Conservation (phyloP, 2,113 vertebrate genomes). For the Gobiocypris rarus region DNA sequence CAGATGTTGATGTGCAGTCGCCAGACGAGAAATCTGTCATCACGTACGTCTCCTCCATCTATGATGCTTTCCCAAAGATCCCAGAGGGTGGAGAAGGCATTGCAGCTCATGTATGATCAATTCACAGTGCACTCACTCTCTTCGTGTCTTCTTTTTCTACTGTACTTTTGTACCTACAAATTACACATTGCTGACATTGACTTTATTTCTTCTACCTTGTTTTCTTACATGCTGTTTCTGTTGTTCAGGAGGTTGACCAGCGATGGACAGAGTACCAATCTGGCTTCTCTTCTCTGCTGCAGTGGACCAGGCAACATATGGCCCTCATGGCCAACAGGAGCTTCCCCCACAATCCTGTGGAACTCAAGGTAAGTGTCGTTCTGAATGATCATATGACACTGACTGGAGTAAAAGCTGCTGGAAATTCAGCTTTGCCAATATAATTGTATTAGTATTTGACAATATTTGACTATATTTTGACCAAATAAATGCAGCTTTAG, state of each 20-base stretch:
- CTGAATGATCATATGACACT: too few species aligned
- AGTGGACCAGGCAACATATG: constrained; percentile 95
- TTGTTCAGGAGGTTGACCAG: constrained; percentile 89
- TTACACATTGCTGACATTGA: too few species aligned
- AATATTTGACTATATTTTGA: too few species aligned
- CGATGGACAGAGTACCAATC: constrained; percentile 94
- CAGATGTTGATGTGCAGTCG: constrained; percentile 94
- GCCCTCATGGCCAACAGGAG: constrained; percentile 93
- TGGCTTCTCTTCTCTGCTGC: constrained; percentile 87
- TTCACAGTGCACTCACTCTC: neutral
- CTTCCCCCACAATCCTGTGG: constrained; percentile 96
- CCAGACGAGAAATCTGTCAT: constrained; percentile 99
- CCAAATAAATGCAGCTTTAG: too few species aligned
- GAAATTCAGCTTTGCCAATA: too few species aligned
- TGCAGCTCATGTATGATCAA: constrained; percentile 82
- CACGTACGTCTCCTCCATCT: constrained; percentile 98
- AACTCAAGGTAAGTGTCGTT: constrained; percentile 92
- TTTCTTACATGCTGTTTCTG: neutral
- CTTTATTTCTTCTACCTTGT: too few species aligned
- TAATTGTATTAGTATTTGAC: too few species aligned
- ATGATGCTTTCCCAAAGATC: constrained; percentile 98
- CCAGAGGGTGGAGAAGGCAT: constrained; percentile 96
- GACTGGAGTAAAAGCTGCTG: too few species aligned
- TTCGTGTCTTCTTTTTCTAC: neutral
- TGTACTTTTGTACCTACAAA: too few species aligned